phyloP scores from a whole-genome alignment of 2,888 invertebrate genomes.

The Monochamus alternatus region DNA sequence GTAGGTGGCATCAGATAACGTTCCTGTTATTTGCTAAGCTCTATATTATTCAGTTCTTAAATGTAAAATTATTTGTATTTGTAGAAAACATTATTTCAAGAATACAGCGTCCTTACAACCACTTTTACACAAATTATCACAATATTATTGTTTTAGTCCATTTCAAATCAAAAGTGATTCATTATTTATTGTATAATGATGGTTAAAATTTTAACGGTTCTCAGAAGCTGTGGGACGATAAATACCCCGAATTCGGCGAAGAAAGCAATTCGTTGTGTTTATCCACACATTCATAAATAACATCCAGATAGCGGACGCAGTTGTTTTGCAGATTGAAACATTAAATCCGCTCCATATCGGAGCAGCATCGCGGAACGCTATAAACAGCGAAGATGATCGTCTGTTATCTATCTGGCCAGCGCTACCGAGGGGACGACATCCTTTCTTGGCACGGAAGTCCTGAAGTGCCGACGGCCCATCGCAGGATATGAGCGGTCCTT shows the following conservation, averaged over 20 bases:
- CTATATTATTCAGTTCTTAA: no score
- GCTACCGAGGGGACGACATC: slow-evolving; percentile 50
- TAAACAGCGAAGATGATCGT: slow-evolving; percentile 55
- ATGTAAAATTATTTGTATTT: no score
- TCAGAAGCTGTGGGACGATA: neutral
- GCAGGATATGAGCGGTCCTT: slow-evolving; percentile 44
- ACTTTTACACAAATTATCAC: no score
- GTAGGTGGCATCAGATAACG: no score
- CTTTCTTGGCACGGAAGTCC: slow-evolving; percentile 54
- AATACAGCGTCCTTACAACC: no score
- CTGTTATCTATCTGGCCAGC: slow-evolving; percentile 41
- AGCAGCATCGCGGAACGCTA: slow-evolving; percentile 45
- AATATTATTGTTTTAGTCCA: no score
- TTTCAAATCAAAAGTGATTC: neutral
- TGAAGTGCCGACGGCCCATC: slow-evolving; percentile 43
- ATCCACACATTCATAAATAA: slow-evolving; percentile 52
- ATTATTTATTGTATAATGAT: neutral
- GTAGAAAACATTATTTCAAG: no score
- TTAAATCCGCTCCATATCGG: slow-evolving; percentile 43
- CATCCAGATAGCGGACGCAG: slow-evolving; percentile 45
- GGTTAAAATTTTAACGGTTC: neutral
- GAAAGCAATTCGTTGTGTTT: slow-evolving; percentile 41
- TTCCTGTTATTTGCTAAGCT: no score
- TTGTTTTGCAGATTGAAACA: slow-evolving; percentile 54
- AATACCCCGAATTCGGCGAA: slow-evolving; percentile 29